These are phyloP conservation scores for Volucella bombylans DNA, from an alignment of 2,888 invertebrate species.

Conservation along the genomic window DNA sequence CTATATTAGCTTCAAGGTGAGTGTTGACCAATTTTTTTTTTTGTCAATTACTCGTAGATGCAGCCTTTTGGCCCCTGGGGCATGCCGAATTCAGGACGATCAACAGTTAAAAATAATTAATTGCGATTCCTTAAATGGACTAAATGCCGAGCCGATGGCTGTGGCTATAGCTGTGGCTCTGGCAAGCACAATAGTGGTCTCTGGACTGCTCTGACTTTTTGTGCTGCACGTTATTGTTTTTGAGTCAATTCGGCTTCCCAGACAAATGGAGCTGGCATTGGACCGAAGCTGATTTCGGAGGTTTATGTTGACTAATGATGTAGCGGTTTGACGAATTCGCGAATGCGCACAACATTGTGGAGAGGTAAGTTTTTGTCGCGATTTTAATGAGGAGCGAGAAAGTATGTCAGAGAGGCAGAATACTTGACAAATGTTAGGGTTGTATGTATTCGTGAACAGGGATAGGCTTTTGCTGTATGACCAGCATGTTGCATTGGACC, in stretches of 20 bases:
- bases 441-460: slow-evolving; percentile 26
- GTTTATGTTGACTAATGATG: slow-evolving; percentile 71
- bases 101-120: slow-evolving; percentile 83
- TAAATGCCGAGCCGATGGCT: slow-evolving; percentile 75
- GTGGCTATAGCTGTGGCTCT: slow-evolving; percentile 37
- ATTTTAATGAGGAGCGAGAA: slow-evolving; percentile 78
- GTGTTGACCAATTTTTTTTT: slow-evolving; percentile 39
- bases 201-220: slow-evolving; percentile 47
- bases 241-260: slow-evolving; percentile 49
- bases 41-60: slow-evolving; percentile 9
- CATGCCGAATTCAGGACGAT: slow-evolving; percentile 52
- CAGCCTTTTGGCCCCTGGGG: background rate
- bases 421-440: slow-evolving; percentile 79
- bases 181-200: slow-evolving; percentile 14
- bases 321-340: slow-evolving; percentile 72
- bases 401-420: slow-evolving; percentile 81
- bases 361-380: slow-evolving; percentile 56
- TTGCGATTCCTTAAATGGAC: slow-evolving; percentile 82
- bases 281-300: slow-evolving; percentile 38
- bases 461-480: background rate
- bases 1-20: slow-evolving; percentile 70
- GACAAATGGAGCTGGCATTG: slow-evolving; percentile 71
- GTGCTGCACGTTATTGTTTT: slow-evolving; percentile 61
- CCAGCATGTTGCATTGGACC: slow-evolving; percentile 49
- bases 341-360: slow-evolving; percentile 35